phyloP scores from a whole-genome alignment of 2,888 invertebrate genomes.

The Peribatodes rhomboidaria region DNA sequence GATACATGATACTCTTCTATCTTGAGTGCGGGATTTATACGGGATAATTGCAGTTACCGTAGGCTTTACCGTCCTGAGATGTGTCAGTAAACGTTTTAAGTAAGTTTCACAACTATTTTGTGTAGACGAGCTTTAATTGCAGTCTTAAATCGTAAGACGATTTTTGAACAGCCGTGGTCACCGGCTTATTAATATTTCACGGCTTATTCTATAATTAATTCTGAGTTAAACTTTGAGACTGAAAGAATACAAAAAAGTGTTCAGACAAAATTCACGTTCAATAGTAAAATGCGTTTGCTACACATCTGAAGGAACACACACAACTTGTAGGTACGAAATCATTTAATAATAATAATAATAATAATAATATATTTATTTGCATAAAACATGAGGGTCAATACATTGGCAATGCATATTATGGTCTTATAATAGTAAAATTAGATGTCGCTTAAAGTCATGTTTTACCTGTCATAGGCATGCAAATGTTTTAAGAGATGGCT shows the following conservation, averaged over 20 bases:
- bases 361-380: no score
- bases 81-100: slow-evolving; percentile 35
- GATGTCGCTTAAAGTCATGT: no score
- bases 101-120: not conserved
- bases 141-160: not conserved
- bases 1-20: no score
- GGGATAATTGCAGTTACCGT: not conserved
- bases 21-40: no score
- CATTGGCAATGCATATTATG: no score
- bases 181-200: not conserved
- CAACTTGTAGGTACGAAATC: slow-evolving; percentile 10
- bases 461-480: no score
- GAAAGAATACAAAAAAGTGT: not conserved
- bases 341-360: no score
- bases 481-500: no score
- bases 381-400: no score
- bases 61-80: slow-evolving; percentile 21
- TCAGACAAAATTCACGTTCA: not conserved
- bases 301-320: slow-evolving; percentile 16
- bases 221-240: not conserved
- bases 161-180: not conserved
- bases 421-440: no score
- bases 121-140: not conserved
- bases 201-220: not conserved
- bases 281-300: slow-evolving; percentile 17